These are phyloP conservation scores for Scylla paramamosain DNA, from an alignment of 1,140 invertebrate genomes.

Conservation along the genomic window DNA sequence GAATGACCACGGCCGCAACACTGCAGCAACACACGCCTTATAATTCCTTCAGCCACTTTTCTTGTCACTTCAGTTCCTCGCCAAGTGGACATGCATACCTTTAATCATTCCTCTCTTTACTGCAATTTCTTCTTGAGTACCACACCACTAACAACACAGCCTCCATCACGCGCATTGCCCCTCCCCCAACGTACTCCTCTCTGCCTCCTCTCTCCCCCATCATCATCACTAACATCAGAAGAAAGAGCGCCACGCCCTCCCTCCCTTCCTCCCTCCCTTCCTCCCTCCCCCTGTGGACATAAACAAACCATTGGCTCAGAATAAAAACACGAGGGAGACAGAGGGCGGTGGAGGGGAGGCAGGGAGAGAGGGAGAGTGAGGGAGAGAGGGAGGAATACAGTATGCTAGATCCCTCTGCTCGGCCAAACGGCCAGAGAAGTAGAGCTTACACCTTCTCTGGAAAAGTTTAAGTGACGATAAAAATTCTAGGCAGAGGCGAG, in stretches of 20 bases:
- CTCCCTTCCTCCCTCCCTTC: not conserved
- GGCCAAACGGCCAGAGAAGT: conserved; percentile 52
- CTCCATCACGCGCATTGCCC: not conserved
- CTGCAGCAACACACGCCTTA: not conserved
- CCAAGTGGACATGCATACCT: too few species aligned
- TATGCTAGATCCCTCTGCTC: conserved; percentile 43
- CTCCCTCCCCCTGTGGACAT: conserved; percentile 1
- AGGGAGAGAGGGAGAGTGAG: not conserved
- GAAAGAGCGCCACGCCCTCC: not conserved
- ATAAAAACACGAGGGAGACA: not conserved
- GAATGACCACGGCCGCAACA: not conserved
- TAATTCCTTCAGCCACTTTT: too few species aligned
- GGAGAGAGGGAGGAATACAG: not conserved
- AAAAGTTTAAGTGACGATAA: conserved; percentile 67
- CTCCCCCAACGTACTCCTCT: not conserved
- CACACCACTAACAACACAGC: too few species aligned
- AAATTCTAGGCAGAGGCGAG: conserved; percentile 54
- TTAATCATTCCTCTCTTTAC: too few species aligned
- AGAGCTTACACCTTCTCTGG: conserved; percentile 59
- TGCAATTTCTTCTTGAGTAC: too few species aligned
- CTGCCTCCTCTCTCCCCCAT: not conserved
- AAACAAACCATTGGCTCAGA: conserved; percentile 55
- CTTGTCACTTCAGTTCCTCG: too few species aligned
- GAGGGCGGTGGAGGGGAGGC: not conserved
- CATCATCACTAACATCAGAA: conserved; percentile 23